phyloP scores from a whole-genome alignment of 2,797 vertebrate genomes.

The Etheostoma nigrum region DNA sequence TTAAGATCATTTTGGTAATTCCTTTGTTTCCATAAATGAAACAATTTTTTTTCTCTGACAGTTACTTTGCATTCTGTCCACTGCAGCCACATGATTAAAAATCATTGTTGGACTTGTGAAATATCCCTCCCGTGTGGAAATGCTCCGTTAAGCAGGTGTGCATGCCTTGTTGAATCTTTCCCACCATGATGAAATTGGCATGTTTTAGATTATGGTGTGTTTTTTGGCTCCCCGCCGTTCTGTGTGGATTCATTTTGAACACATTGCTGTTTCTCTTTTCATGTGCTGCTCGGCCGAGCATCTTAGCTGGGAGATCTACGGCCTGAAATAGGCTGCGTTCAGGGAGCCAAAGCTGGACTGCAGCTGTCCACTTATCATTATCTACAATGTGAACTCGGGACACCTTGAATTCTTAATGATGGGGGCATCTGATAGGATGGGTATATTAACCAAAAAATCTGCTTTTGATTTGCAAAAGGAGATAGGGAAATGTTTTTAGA shows the following conservation, averaged over 20 bases:
- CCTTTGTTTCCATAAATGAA: conserved; percentile 52
- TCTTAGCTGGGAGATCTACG: conserved; percentile 51
- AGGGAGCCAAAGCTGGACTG: conserved; percentile 61
- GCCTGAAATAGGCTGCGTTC: conserved; percentile 39
- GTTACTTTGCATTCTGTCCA: conserved; percentile 60
- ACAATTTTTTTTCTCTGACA: conserved; percentile 52
- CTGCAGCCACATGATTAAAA: conserved; percentile 59
- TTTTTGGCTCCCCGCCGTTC: conserved; percentile 70
- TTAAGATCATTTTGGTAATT: conserved; percentile 37
- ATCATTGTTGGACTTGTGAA: conserved; percentile 64
- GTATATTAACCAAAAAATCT: conserved; percentile 21
- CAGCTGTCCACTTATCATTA: conserved; percentile 65
- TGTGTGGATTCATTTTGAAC: conserved; percentile 67
- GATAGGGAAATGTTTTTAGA: conserved; percentile 46
- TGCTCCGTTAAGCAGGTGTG: conserved; percentile 75
- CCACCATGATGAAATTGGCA: conserved; percentile 72
- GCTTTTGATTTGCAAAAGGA: conserved; percentile 45
- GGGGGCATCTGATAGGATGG: conserved; percentile 53
- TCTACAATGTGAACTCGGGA: conserved; percentile 56
- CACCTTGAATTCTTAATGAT: conserved; percentile 67
- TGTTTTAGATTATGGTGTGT: conserved; percentile 80
- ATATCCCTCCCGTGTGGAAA: conserved; percentile 64
- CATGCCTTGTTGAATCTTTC: conserved; percentile 65
- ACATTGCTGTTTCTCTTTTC: conserved; percentile 63
- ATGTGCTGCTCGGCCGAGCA: conserved; percentile 55